Base-by-base conservation (phyloP, 2,113 vertebrate species). In the Triplophysa siluroides region DNA sequence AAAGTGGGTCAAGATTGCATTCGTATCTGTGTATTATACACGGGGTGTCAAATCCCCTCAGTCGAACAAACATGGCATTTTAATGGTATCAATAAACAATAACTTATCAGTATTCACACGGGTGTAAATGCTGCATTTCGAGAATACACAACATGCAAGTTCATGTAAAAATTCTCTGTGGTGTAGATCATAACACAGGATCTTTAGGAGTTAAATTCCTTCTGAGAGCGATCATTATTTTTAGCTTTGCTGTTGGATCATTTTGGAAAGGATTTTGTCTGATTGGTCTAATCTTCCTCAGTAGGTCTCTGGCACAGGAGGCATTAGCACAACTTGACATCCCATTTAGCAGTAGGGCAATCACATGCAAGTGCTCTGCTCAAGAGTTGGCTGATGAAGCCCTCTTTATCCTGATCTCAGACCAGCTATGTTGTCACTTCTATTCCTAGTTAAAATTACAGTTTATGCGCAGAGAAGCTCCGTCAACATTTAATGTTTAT, bases 221-320 rank as follows among this genome's bases (percentile, higher is more conserved):
- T 78, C 45, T 21, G 5, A 62, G 29, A 71, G 76, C 16, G 16
- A 21, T 58, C 9, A 64, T 70, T 84, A 85, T 85, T 83, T 82
- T 85, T 78, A 85, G 80, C 62, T 74, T 50, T 78, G 72, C 71
- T 38, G 45, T 68, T 81, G 58, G 81, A 63, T 84, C 24, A 83
- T 81, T 29, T 84, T 74, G 67, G 60, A 76, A 69, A 78, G 81
- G 86, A 84, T 86, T 87, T 86, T 71, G 74, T 83, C 76, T 82
- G 83, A 86, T 78, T 81, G 75, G 61, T 73, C 78, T 87, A 84
- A 84, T 87, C 86, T 83, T 63, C 52, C 71, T 78, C 83, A 79
- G 75, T 85, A 76, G 84, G 83, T 84, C 77, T 85, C 62, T 83
- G 68, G 83, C 70, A 41, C 81, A 79, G 58, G 61, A 77, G n/a